Evolutionary conservation across 2,888 invertebrate species (phyloP).

Genomic region (Ophioninae sp.): DNA sequence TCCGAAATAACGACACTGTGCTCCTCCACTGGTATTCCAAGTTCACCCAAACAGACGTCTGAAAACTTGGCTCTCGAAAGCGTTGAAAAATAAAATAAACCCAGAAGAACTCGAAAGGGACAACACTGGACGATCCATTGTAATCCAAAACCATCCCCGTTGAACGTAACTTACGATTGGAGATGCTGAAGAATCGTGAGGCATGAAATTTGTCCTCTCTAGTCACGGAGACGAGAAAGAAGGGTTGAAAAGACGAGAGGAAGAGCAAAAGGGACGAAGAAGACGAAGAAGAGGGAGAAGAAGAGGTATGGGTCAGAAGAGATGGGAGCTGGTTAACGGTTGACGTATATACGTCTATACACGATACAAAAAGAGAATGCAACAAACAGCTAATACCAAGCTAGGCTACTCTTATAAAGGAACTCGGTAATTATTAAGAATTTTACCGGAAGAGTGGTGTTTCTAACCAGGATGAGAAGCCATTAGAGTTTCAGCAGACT

Average conservation of each 20-base stretch:
- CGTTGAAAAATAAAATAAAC: conserved; percentile 43
- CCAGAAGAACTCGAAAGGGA: background rate
- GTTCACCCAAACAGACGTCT: background rate
- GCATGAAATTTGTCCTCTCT: conserved; percentile 45
- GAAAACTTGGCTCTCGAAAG: conserved; percentile 40
- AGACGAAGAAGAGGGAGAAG: background rate
- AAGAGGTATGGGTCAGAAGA: background rate
- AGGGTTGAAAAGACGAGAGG: conserved; percentile 3
- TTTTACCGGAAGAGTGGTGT: background rate
- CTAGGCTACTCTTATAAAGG: background rate
- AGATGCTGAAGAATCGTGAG: conserved; percentile 34
- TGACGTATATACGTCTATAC: background rate
- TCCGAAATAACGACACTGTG: conserved; percentile 7
- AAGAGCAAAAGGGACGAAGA: conserved; percentile 4
- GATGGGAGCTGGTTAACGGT: background rate
- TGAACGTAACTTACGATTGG: background rate
- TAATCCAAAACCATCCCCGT: background rate
- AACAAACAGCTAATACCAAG: conserved; percentile 19
- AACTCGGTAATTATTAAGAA: conserved; percentile 21
- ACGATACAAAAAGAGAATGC: conserved; percentile 18
- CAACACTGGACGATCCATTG: background rate
- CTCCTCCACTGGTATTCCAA: conserved; percentile 14
- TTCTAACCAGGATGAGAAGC: conserved; percentile 9
- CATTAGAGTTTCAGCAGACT: conserved; percentile 12
- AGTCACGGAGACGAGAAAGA: conserved; percentile 22